Conservation (phyloP, 2,797 vertebrate species). For the Scleropages formosus region DNA sequence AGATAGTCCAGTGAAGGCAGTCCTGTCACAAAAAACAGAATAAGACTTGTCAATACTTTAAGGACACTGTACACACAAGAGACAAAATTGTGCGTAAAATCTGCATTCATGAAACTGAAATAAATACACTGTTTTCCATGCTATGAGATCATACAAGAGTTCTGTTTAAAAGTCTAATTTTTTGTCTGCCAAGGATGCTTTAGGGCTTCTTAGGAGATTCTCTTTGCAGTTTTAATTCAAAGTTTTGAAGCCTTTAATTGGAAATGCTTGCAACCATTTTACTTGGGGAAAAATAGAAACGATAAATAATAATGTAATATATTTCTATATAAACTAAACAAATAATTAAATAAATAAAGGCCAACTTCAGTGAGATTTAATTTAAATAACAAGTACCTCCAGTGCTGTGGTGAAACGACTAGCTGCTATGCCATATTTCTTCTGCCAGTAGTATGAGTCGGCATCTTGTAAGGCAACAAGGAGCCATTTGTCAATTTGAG, state of each 20-base stretch:
- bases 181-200: background rate
- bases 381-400: slow-evolving; percentile 59
- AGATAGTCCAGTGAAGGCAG: too few relatives aligned
- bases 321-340: slow-evolving; percentile 45
- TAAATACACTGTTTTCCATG: background rate
- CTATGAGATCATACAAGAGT: background rate
- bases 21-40: background rate
- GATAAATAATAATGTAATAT: slow-evolving; percentile 46
- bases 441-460: slow-evolving; percentile 60
- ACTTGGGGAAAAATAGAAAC: slow-evolving; percentile 19
- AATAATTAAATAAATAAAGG: slow-evolving; percentile 48
- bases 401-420: slow-evolving; percentile 58
- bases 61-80: too few relatives aligned
- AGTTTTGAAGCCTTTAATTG: slow-evolving; percentile 13
- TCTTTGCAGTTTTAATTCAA: background rate
- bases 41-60: background rate
- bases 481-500: slow-evolving; percentile 63
- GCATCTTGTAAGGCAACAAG: slow-evolving; percentile 60
- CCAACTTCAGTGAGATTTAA: slow-evolving; percentile 37
- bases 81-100: background rate
- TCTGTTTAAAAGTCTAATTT: background rate
- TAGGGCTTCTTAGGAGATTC: background rate
- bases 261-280: slow-evolving; percentile 17
- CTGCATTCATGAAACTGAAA: slow-evolving; percentile 5
- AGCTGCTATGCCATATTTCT: slow-evolving; percentile 61